A percentile compares a stretch with the other conserved stretches of the same genome.
These are phyloP conservation scores for Diplolepis rosae DNA, from an alignment of 2,888 invertebrate genomes.

Conservation along the genomic window DNA sequence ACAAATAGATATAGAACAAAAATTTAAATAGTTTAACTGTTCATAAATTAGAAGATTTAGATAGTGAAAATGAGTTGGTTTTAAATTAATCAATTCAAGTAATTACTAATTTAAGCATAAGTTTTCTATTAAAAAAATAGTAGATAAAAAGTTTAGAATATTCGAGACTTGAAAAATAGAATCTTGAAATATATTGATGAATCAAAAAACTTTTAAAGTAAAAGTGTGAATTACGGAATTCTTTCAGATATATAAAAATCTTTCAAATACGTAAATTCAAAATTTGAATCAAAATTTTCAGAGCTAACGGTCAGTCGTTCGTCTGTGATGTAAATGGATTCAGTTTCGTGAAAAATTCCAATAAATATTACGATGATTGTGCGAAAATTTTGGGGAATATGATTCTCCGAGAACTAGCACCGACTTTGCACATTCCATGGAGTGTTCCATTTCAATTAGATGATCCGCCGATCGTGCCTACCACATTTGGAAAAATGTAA, in stretches of 20 bases:
- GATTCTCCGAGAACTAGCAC: constrained; percentile 95
- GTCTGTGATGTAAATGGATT: constrained; percentile 99
- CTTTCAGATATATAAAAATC: background rate
- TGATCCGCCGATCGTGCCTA: constrained; percentile 99
- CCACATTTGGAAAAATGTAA: constrained; percentile 97
- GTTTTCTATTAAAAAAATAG: too few relatives aligned
- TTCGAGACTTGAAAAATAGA: too few relatives aligned
- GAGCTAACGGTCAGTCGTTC: constrained; percentile 98
- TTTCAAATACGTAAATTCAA: background rate
- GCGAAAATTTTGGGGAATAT: constrained; percentile 98
- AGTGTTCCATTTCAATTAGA: constrained; percentile 97
- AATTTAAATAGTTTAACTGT: too few relatives aligned
- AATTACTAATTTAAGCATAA: too few relatives aligned
- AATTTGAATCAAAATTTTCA: constrained; percentile 66
- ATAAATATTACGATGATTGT: constrained; percentile 99
- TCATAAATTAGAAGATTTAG: too few relatives aligned
- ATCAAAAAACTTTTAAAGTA: too few relatives aligned
- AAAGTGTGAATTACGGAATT: too few relatives aligned
- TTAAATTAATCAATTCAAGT: too few relatives aligned
- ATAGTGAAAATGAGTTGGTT: too few relatives aligned
- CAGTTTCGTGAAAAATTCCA: constrained; percentile 99
- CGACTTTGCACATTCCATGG: constrained; percentile 97
- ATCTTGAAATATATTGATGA: too few relatives aligned
- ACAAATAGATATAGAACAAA: too few relatives aligned
- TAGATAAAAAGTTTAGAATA: too few relatives aligned